Evolutionary conservation across 2,113 vertebrate species (phyloP).

Genomic region (Cavia porcellus): DNA sequence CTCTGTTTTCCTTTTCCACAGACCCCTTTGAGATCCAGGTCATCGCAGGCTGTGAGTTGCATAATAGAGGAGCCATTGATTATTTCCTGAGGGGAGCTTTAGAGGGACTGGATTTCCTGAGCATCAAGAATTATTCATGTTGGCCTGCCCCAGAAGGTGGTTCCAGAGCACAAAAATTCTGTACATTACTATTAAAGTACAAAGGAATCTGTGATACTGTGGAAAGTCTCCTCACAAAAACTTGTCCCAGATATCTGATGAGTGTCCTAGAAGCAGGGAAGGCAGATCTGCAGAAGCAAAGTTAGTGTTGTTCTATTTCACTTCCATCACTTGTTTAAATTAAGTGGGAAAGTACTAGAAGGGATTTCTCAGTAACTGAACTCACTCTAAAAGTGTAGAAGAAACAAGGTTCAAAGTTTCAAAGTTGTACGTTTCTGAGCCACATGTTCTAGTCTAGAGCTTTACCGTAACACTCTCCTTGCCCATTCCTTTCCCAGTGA

Average conservation of each 20-base stretch:
- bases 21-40: slow-evolving; percentile 60
- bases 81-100: slow-evolving; percentile 46
- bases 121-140: neutral
- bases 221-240: neutral
- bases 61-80: accelerated
- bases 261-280: neutral
- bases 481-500: neutral
- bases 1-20: neutral
- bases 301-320: neutral
- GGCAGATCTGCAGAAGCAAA: slow-evolving; percentile 14
- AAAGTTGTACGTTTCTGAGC: neutral
- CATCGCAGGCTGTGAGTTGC: slow-evolving; percentile 10
- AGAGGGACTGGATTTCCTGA: neutral
- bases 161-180: neutral
- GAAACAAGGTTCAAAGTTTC: neutral
- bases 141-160: neutral
- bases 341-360: neutral
- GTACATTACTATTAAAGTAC: accelerated
- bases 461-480: neutral
- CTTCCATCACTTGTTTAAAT: neutral
- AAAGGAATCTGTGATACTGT: neutral
- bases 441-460: neutral
- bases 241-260: slow-evolving; percentile 1
- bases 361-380: neutral
- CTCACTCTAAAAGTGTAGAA: too few relatives aligned